Base-by-base conservation (phyloP, 30 jellyfish, hydroid and myxozoan genomes). In the Pseudorhiza aurosa region DNA sequence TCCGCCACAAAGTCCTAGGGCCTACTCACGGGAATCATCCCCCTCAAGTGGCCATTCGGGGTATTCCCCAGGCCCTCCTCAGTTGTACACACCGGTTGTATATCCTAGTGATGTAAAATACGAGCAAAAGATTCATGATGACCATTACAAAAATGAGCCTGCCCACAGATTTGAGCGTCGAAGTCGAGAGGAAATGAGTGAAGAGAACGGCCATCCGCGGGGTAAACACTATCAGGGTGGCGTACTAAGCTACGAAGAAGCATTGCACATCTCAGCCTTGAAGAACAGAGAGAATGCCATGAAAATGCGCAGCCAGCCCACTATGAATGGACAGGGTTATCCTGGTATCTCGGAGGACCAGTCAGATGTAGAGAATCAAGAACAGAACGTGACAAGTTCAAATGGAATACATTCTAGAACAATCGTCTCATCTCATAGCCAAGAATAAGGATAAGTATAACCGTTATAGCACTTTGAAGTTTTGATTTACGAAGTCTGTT, bases 41-140 rank as follows among this genome's bases (percentile, higher is more conserved):
- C 88, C 88, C 14, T 43, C 80, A 8, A 76, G 88, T 29, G 80
- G 51, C 30, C 35, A 21, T n/a, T 76, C 88, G 17, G 88, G 72
- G 56, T 76, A 76, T 45, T 76, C 88, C 0, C 88, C 88, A 19
- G 88, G 88, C 57, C 88, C 81, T 7, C 77, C 88, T 2, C 80
- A 58, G 71, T 31, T 57, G 58, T 76, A 58, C 53, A 76, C 88
- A 11, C 88, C 88, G 6, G 88, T 76, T n/a, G 88, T 76, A 56
- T 76, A 76, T 44, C 88, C 88, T 11, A 76, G 88, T 62, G 88
- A 76, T 58, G 68, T 80, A 24, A 76, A 58, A 39, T 58, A 76
- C 31, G 88, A 59, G 37, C 58, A 43, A 10, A 76, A 49, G 42
- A 40, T 21, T 6, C 59, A 57, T 59, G 63, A 46, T 55, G 50